phyloP scores from a whole-genome alignment of 2,888 invertebrate genomes.

The Synergus gifuensis region DNA sequence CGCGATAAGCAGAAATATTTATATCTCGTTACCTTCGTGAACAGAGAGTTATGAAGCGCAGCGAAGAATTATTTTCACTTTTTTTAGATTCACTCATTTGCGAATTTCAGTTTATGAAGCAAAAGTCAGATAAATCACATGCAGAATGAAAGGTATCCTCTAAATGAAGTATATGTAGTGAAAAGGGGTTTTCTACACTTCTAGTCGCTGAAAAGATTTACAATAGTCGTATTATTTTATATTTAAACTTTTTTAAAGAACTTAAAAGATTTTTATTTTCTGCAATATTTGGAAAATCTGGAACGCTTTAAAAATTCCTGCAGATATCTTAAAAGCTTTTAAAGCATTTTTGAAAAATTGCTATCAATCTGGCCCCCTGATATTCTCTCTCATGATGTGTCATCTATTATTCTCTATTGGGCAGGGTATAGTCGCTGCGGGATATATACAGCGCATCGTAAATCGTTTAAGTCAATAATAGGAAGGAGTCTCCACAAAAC shows the following conservation, averaged over 20 bases:
- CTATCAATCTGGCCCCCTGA: background rate
- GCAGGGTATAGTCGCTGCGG: background rate
- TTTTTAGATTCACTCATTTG: constrained; percentile 6
- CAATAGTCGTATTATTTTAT: background rate
- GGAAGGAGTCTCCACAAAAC: constrained; percentile 43
- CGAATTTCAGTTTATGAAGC: background rate
- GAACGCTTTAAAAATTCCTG: background rate
- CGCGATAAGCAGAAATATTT: constrained; percentile 38
- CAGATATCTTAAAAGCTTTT: background rate
- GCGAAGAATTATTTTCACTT: background rate
- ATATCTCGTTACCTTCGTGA: constrained; percentile 16
- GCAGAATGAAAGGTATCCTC: background rate
- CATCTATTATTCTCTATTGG: constrained; percentile 30
- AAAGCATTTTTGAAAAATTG: background rate
- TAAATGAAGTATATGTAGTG: background rate
- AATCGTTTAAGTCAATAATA: constrained; percentile 51
- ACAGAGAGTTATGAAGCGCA: constrained; percentile 1
- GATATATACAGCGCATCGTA: constrained; percentile 36
- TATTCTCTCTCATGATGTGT: background rate
- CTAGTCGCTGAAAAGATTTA: background rate
- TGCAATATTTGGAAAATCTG: background rate
- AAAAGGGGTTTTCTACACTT: background rate
- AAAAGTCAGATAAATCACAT: background rate
- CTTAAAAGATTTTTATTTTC: too few relatives aligned
- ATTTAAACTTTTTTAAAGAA: background rate